Conservation (phyloP, 2,113 vertebrate species). For the Myxocyprinus asiaticus region DNA sequence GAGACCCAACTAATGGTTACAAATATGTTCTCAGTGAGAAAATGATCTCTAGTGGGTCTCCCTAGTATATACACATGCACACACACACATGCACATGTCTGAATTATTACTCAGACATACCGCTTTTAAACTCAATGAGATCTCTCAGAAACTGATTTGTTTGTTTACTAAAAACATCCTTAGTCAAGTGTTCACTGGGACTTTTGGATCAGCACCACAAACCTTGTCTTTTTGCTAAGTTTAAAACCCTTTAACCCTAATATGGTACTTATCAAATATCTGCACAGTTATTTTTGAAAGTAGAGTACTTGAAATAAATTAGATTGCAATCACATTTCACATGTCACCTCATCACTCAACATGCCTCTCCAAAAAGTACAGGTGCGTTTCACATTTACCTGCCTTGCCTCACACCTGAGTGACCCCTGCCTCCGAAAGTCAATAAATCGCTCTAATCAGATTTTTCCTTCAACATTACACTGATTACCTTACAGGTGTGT, state of each 20-base stretch:
- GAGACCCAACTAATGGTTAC: constrained; percentile 88
- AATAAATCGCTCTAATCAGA: constrained; percentile 63
- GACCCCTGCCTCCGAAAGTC: constrained; percentile 60
- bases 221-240: background rate
- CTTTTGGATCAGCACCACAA: background rate
- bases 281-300: background rate
- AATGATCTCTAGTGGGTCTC: constrained; percentile 57
- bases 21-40: constrained; percentile 80
- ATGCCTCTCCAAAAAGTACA: constrained; percentile 41
- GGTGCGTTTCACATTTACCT: constrained; percentile 64
- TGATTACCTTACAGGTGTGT: constrained; percentile 76
- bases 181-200: constrained; percentile 24
- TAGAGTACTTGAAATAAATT: too few species aligned
- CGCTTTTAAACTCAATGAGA: constrained; percentile 20
- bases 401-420: constrained; percentile 70
- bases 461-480: constrained; percentile 69
- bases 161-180: constrained; percentile 38
- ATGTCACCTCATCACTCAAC: constrained; percentile 3
- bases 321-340: background rate
- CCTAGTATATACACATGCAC: constrained; percentile 33
- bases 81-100: constrained; percentile 30
- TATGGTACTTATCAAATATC: background rate
- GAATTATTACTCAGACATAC: constrained; percentile 23
- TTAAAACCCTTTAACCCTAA: constrained; percentile 5
- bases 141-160: constrained; percentile 20